phyloP scores from a whole-genome alignment of 2,797 vertebrate species.

The Argyrosomus regius region DNA sequence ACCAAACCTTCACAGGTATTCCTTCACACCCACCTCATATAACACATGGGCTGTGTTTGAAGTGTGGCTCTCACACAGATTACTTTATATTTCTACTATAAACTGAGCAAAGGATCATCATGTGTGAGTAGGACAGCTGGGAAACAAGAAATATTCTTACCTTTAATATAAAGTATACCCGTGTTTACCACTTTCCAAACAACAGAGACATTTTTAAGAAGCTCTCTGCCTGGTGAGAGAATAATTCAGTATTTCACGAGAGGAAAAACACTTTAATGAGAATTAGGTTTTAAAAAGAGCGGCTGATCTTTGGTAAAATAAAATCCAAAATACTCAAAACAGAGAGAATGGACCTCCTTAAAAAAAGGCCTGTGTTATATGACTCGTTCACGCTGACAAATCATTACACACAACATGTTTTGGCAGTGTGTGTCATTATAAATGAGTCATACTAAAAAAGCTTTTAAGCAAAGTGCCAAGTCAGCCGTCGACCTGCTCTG shows the following conservation, averaged over 20 bases:
- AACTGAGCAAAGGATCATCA: neutral
- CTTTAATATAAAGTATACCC: neutral
- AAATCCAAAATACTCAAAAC: slow-evolving; percentile 4
- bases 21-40: too few relatives aligned
- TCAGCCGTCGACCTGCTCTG: neutral
- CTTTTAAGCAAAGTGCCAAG: neutral
- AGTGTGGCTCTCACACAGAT: too few relatives aligned
- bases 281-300: neutral
- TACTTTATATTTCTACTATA: neutral
- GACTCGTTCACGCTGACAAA: neutral
- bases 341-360: neutral
- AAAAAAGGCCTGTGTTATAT: neutral
- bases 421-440: slow-evolving; percentile 2
- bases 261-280: neutral
- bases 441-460: slow-evolving; percentile 3
- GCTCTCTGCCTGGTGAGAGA: neutral
- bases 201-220: neutral
- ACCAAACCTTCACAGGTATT: too few relatives aligned
- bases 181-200: neutral
- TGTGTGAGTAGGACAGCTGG: neutral
- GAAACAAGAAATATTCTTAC: neutral
- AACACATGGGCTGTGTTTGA: too few relatives aligned
- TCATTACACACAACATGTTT: neutral
- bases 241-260: neutral
- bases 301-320: neutral